These are phyloP conservation scores for Sterna hirundo DNA, from an alignment of 2,113 vertebrate genomes.

Conservation along the genomic window DNA sequence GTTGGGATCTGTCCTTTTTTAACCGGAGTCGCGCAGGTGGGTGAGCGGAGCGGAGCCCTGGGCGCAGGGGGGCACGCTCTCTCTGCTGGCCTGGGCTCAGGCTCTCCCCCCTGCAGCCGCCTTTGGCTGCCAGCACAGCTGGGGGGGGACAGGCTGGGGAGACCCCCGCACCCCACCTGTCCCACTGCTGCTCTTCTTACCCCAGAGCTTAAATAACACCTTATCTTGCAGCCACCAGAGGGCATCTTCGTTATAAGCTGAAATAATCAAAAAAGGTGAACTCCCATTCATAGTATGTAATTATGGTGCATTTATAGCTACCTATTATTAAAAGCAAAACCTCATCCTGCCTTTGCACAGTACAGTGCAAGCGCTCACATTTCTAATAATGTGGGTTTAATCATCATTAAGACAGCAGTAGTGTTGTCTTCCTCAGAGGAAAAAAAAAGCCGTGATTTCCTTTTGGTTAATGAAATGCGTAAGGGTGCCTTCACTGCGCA, in stretches of 20 bases:
- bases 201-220: background rate
- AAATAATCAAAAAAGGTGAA: background rate
- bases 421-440: background rate
- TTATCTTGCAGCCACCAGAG: slow-evolving; percentile 61
- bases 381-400: background rate
- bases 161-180: background rate
- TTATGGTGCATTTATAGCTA: background rate
- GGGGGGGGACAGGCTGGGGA: background rate
- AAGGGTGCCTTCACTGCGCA: background rate
- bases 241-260: slow-evolving; percentile 18
- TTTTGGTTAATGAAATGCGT: background rate
- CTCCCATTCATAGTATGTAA: rapidly evolving
- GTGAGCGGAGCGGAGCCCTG: background rate
- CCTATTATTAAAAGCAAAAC: background rate
- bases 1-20: background rate
- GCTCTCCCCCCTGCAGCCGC: background rate
- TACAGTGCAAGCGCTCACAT: background rate
- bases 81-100: rapidly evolving
- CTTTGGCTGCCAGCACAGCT: background rate
- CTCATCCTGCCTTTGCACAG: background rate
- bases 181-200: background rate
- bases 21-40: background rate
- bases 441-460: background rate
- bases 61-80: background rate
- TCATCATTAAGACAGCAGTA: background rate